Evolutionary conservation across 2,113 vertebrate genomes (phyloP).

Genomic region (Redunca redunca): DNA sequence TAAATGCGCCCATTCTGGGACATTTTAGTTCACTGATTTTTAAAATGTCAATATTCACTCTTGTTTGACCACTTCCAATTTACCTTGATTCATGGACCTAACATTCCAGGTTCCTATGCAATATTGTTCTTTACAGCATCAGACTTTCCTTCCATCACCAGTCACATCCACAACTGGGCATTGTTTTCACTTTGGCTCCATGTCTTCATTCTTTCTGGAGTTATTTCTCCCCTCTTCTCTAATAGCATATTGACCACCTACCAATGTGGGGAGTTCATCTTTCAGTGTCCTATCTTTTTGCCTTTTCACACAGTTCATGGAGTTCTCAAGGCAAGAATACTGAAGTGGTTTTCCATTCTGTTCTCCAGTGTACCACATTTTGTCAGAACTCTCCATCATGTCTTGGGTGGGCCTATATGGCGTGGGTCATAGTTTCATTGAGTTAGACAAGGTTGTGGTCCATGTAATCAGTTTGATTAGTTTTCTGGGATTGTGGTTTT

Average conservation of each 20-base stretch:
- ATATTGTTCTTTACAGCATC: neutral
- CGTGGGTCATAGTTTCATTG: neutral
- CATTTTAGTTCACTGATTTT: neutral
- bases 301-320: neutral
- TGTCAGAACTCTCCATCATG: neutral
- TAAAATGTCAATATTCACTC: neutral
- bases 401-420: neutral
- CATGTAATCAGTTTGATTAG: neutral
- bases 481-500: neutral
- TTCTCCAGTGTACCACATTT: neutral
- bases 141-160: neutral
- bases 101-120: neutral
- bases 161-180: neutral
- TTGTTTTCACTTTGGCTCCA: neutral
- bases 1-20: neutral
- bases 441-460: neutral
- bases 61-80: neutral
- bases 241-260: neutral
- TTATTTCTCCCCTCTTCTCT: neutral
- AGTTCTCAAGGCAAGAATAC: neutral
- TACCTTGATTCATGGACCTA: neutral
- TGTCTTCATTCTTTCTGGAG: neutral
- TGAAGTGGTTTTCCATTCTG: neutral
- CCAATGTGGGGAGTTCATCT: neutral
- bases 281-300: neutral